Percentiles rank a stretch among this genome's conserved stretches.
These are phyloP conservation scores for Campoletis sonorensis DNA, from an alignment of 1,140 invertebrate genomes.

Conservation along the genomic window DNA sequence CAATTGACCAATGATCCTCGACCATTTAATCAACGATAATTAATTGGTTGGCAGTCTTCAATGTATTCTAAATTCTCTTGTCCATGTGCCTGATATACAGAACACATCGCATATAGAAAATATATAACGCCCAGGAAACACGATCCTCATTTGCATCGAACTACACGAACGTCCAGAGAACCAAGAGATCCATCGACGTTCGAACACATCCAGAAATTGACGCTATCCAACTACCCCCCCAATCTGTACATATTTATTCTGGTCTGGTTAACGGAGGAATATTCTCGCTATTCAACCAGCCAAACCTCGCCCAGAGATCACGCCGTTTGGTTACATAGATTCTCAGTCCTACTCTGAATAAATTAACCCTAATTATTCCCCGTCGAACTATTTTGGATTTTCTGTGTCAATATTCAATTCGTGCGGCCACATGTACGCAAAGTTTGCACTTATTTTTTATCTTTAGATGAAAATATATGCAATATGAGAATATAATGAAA, in stretches of 20 bases:
- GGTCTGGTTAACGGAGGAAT: neutral
- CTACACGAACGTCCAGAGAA: neutral
- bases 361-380: constrained; percentile 4
- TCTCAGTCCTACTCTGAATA: neutral
- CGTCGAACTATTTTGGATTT: neutral
- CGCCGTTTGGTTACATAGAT: neutral
- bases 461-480: too few relatives aligned
- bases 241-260: constrained; percentile 12
- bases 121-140: neutral
- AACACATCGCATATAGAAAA: neutral
- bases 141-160: neutral
- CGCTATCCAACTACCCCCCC: neutral
- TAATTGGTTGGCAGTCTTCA: neutral
- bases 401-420: neutral
- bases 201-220: neutral
- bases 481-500: too few relatives aligned
- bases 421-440: too few relatives aligned
- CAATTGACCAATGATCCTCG: too few relatives aligned
- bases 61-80: neutral
- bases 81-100: neutral
- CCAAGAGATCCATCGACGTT: neutral
- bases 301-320: neutral
- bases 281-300: neutral
- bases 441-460: too few relatives aligned
- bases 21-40: too few relatives aligned